Evolutionary conservation across 2,113 vertebrate genomes (phyloP).

Genomic region (Cyphomyrus discorhynchus): DNA sequence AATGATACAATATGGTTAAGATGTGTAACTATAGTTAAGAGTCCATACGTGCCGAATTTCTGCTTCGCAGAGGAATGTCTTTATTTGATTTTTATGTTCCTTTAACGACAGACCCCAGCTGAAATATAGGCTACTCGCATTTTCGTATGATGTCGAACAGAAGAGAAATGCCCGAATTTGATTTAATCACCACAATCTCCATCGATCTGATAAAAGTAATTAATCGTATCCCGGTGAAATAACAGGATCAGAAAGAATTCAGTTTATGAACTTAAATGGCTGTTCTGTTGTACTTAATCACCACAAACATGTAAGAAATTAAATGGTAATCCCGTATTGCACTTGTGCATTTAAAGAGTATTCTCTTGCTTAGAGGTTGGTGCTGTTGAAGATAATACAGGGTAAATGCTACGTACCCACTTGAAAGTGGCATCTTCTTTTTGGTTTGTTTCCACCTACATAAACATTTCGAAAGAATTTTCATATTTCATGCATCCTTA

Average conservation of each 20-base stretch:
- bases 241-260: neutral
- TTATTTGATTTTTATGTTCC: neutral
- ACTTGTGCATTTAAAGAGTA: neutral
- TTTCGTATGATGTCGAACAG: neutral
- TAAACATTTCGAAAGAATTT: neutral
- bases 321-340: neutral
- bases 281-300: neutral
- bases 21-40: neutral
- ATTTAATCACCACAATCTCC: neutral
- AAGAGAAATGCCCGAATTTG: neutral
- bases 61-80: neutral
- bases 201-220: neutral
- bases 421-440: neutral
- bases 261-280: neutral
- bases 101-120: neutral
- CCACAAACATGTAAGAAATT: neutral
- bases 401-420: neutral
- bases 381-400: neutral
- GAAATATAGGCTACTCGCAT: neutral
- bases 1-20: neutral
- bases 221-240: neutral
- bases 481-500: neutral
- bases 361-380: neutral
- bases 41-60: neutral
- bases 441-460: neutral